Base-by-base conservation (phyloP, 1,140 invertebrate species). In the Harlomillsia oculata region DNA sequence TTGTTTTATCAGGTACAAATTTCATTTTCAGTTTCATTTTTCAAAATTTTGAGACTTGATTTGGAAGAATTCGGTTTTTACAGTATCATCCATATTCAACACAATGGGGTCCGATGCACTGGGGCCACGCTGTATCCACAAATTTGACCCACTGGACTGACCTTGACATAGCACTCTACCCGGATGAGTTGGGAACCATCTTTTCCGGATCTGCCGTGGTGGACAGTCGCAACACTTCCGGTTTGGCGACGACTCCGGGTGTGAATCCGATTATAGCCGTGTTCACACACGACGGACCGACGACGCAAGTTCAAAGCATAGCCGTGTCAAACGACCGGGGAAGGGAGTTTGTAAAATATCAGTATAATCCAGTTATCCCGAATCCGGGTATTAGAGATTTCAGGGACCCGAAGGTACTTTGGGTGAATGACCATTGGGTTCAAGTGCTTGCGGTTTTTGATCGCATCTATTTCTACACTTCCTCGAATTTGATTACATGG, bases 81-180 rank as follows among this genome's bases (percentile, higher is more conserved):
- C 48, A 52, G 16, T 53, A 57, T 29, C 25, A 57, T 25, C 59
- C 53, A 4, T 6, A 21, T 28, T 37, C 36, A 3, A 51, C 21
- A 18, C 14, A 4, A 28, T 60, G 58, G 53, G 62, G 62, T 8
- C 57, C 62, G 5, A 64, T 60, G 58, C 55, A 60, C 25, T 64
- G 62, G 62, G 58, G 49, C 4, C 62, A 64, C 36, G 45, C 62
- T 5, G 20, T 54, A 2, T 54, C 58, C 2, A 37, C 43, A 0
- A 52, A 64, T 25, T 14, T 64, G 14, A 32, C 55, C 2, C 16
- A 26, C 18, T 64, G 62, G 62, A 41, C 32, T 13, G 58, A 64
- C 11, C 36, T 50, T 1, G 32, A 29, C 2, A 60, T 60, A n/a
- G 57, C 58, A 11, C 26, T 64, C 13, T 53, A 53, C 21, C 62